Conservation (phyloP, 1,140 invertebrate genomes). For the Epicauta chinensis region DNA sequence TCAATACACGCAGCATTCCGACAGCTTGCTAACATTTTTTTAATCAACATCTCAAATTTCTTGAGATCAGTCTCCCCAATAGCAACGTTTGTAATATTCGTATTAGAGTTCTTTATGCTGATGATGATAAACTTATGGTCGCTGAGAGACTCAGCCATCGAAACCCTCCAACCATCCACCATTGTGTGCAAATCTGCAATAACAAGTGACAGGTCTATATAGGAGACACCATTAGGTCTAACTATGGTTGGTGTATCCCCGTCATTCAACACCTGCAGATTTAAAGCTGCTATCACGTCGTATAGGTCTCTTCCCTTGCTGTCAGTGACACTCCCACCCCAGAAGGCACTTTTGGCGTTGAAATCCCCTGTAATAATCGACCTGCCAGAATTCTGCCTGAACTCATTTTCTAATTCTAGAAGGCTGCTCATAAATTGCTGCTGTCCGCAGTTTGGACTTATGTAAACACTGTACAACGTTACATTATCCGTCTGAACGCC, state of each 20-base stretch:
- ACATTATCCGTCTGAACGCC: too few species aligned
- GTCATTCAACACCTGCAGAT: background rate
- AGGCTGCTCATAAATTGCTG: too few species aligned
- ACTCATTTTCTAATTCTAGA: too few species aligned
- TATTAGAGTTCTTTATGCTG: too few species aligned
- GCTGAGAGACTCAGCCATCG: background rate
- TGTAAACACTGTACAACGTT: too few species aligned
- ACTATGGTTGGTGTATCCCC: background rate
- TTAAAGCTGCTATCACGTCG: background rate
- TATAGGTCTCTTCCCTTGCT: background rate
- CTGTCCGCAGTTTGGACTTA: too few species aligned
- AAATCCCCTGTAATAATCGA: background rate
- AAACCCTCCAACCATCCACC: background rate
- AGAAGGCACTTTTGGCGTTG: background rate
- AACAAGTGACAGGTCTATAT: background rate
- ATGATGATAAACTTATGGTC: background rate
- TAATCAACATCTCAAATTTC: too few species aligned
- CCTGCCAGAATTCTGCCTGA: background rate
- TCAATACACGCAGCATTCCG: too few species aligned
- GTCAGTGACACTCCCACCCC: background rate
- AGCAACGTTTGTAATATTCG: too few species aligned
- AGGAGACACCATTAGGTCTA: background rate
- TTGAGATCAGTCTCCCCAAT: too few species aligned
- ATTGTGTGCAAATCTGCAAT: background rate
- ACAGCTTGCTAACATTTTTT: too few species aligned